A percentile compares a stretch with the other conserved stretches of the same genome.
These are phyloP conservation scores for Trichonephila clavata DNA, from an alignment of 1,140 invertebrate species.

Conservation along the genomic window DNA sequence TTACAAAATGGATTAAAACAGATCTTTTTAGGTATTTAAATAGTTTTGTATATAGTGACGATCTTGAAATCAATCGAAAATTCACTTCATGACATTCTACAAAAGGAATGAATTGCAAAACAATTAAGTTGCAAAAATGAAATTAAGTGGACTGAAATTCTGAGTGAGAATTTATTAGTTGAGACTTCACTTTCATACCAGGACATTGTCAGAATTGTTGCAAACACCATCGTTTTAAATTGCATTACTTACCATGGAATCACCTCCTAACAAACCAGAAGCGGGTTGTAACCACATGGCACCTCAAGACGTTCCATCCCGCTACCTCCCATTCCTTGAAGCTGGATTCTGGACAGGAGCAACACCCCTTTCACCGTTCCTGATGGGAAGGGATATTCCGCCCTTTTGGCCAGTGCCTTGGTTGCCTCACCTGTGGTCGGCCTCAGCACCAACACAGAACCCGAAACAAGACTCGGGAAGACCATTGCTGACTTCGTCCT, in stretches of 20 bases:
- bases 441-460: background rate
- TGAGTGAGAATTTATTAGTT: background rate
- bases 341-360: constrained; percentile 54
- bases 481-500: constrained; percentile 12
- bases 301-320: constrained; percentile 24
- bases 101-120: background rate
- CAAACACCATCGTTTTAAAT: background rate
- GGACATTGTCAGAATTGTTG: background rate
- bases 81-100: background rate
- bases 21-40: no score
- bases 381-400: constrained; percentile 42
- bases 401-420: constrained; percentile 67
- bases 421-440: constrained; percentile 57
- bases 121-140: background rate
- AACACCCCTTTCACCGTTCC: constrained; percentile 5
- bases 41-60: no score
- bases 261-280: constrained; percentile 36
- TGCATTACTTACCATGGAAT: constrained; percentile 14
- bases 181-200: background rate
- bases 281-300: background rate
- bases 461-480: background rate
- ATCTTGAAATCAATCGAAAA: no score
- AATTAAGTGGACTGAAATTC: background rate
- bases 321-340: constrained; percentile 56
- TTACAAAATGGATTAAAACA: no score